These are phyloP conservation scores for Karalla daura DNA, from an alignment of 2,797 vertebrate genomes.

Conservation along the genomic window DNA sequence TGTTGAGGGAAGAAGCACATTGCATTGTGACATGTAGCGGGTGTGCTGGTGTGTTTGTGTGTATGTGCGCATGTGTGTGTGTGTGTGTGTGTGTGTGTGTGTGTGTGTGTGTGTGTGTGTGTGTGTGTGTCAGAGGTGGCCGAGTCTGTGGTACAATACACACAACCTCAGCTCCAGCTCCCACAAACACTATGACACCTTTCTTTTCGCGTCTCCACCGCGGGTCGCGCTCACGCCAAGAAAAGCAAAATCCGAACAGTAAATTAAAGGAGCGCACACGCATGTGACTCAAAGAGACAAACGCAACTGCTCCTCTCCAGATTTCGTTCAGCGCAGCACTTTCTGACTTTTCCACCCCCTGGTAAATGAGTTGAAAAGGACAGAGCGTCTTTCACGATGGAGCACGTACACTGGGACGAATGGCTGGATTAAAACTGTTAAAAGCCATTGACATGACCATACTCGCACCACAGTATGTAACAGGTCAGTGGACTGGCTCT, in stretches of 20 bases:
- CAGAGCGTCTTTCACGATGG: conserved; percentile 5
- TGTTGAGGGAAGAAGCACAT: conserved; percentile 16
- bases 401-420: neutral
- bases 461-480: no score
- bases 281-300: neutral
- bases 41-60: conserved; percentile 21
- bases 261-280: conserved; percentile 9
- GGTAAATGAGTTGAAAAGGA: conserved; percentile 19
- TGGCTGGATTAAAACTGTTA: no score
- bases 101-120: neutral
- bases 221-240: conserved; percentile 7
- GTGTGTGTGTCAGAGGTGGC: conserved; percentile 4
- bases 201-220: conserved; percentile 6
- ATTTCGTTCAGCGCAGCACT: conserved; percentile 4
- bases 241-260: conserved; percentile 7
- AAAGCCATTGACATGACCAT: no score
- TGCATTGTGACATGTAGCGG: conserved; percentile 27
- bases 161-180: neutral
- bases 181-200: conserved; percentile 13
- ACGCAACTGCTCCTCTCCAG: neutral
- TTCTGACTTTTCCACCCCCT: conserved; percentile 27
- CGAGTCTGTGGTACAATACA: conserved; percentile 19
- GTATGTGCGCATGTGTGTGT: no score
- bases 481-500: no score
- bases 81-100: neutral